These are phyloP conservation scores for Sciurus carolinensis DNA, from an alignment of 2,797 vertebrate species.

Conservation along the genomic window DNA sequence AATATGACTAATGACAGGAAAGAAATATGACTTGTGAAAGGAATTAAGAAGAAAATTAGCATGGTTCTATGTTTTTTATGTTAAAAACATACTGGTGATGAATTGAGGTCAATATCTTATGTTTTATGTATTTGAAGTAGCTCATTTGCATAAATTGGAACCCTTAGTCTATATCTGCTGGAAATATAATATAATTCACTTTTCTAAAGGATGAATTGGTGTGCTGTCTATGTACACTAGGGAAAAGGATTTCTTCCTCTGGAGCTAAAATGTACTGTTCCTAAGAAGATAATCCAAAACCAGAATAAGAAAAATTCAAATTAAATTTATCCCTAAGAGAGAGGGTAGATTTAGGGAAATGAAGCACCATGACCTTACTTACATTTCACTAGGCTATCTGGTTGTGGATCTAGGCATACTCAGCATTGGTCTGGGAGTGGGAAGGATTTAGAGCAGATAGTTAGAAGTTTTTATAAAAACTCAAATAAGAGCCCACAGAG, in stretches of 20 bases:
- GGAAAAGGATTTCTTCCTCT: neutral
- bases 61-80: neutral
- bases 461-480: neutral
- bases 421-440: neutral
- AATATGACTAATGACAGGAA: conserved; percentile 56
- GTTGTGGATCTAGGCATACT: neutral
- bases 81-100: conserved; percentile 53
- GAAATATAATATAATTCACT: conserved; percentile 54
- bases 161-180: neutral
- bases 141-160: conserved; percentile 62
- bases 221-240: neutral
- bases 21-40: conserved; percentile 39
- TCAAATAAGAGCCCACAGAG: neutral
- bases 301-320: neutral
- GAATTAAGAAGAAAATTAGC: conserved; percentile 50
- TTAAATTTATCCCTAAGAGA: neutral
- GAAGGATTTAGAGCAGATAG: neutral
- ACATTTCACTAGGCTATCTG: neutral
- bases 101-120: conserved; percentile 55
- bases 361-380: neutral
- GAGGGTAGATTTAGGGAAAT: neutral
- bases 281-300: neutral
- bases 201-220: conserved; percentile 1
- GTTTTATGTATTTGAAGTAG: conserved; percentile 63
- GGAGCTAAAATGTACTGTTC: neutral